Conservation (phyloP, 2,888 invertebrate species). For the Palloptera scutellata region DNA sequence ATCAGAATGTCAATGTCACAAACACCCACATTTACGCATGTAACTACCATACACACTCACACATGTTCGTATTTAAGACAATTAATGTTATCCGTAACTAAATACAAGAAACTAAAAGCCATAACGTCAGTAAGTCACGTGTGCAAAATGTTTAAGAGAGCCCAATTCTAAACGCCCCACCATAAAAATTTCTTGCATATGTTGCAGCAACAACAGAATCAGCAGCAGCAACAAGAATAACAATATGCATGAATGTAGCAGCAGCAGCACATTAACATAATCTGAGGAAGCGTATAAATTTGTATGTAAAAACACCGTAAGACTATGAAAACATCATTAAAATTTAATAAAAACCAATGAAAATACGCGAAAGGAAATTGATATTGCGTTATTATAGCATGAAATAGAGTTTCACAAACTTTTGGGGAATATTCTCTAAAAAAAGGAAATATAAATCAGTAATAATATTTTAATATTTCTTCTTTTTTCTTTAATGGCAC, state of each 20-base stretch:
- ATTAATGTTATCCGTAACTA: constrained; percentile 52
- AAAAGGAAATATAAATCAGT: too few relatives aligned
- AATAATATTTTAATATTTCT: too few relatives aligned
- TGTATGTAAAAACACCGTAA: constrained; percentile 41
- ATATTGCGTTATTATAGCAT: too few relatives aligned
- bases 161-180: background rate
- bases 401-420: too few relatives aligned
- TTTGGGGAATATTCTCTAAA: too few relatives aligned
- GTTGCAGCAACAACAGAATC: constrained; percentile 7
- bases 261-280: constrained; percentile 42
- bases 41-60: constrained; percentile 12
- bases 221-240: constrained; percentile 9
- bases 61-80: constrained; percentile 38
- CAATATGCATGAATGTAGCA: constrained; percentile 14
- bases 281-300: constrained; percentile 49
- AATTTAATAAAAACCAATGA: constrained; percentile 11
- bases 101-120: constrained; percentile 57
- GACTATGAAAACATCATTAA: constrained; percentile 16
- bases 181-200: background rate
- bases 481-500: too few relatives aligned
- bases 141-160: constrained; percentile 43
- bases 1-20: background rate
- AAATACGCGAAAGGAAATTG: too few relatives aligned
- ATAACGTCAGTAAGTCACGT: constrained; percentile 59
- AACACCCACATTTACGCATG: background rate